Base-by-base conservation (phyloP, 1,140 invertebrate genomes). In the Acromyrmex charruanus region DNA sequence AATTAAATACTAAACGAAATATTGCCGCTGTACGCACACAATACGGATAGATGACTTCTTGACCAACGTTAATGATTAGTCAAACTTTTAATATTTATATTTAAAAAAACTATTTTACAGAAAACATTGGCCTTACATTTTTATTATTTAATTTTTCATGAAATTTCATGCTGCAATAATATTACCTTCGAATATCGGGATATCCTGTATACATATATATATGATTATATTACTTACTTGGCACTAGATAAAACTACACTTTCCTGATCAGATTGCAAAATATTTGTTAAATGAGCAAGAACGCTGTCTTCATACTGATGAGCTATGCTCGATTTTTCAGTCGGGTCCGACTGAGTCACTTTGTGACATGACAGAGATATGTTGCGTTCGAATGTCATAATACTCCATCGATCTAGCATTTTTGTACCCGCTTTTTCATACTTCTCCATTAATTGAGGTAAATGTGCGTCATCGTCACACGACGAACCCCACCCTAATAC, bases 401-500 rank as follows among this genome's bases (percentile, higher is more conserved):
- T 98, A 92, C 98, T 98, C 98, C 98, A 99, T 96, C 98, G 97
- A 95, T 99, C 99, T 44, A 99, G 95, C 97, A 99, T 99, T 95
- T 99, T 99, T 59, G 98, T 99, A 88, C 98, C 98, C 10, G 99
- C 98, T 90, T 98, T 97, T 95, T 99, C 99, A 93, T 99, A 98
- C 86, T 98, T 97, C 92, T 99, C 98, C 9, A 99, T 95, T 44
- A 99, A 96, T 91, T 98, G 97, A 18, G 98, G 98, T 61, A 99
- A 96, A 95, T 99, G 98, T 7, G 98, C 97, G 90, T 99, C 99
- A 93, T 99, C 98, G 93, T 99, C 99, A 94, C 99, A 99, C 1
- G 98, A 98, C 12, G 98, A 97, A 25, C 99, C 99, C 99, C 99
- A 99, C n/a, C 99, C 99, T 10, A 99, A 95, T 0, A 99, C 98